These are phyloP conservation scores for Chaenogobius annularis DNA, from an alignment of 2,113 vertebrate species.

Conservation along the genomic window DNA sequence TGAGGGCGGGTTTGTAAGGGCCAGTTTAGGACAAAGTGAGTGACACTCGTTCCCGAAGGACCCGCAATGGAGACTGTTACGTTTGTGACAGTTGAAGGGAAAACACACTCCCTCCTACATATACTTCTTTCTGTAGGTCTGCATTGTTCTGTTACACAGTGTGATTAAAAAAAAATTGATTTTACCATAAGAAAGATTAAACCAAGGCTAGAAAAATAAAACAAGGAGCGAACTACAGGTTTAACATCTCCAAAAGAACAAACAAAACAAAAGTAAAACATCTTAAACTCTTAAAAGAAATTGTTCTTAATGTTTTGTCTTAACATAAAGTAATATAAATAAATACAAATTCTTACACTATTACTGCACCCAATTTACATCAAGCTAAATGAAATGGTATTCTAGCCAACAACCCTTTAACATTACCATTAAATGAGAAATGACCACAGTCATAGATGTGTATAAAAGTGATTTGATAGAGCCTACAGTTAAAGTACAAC, in stretches of 20 bases:
- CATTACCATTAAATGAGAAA: no score
- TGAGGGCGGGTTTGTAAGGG: slow-evolving; percentile 43
- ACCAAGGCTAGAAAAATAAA: not conserved
- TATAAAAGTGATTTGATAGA: not conserved
- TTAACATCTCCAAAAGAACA: not conserved
- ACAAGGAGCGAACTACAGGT: not conserved
- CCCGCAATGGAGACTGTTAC: slow-evolving; percentile 44
- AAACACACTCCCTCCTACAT: slow-evolving; percentile 16
- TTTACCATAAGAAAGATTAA: slow-evolving; percentile 9
- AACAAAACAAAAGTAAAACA: no score
- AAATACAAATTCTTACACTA: no score
- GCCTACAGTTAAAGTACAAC: no score
- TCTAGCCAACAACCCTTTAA: no score
- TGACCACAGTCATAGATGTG: no score
- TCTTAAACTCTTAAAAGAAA: no score
- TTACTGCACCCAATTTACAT: no score
- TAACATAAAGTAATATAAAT: no score
- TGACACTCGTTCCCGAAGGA: slow-evolving; percentile 56
- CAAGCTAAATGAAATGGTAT: no score
- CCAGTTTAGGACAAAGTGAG: slow-evolving; percentile 61
- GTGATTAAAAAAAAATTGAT: slow-evolving; percentile 30
- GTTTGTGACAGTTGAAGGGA: slow-evolving; percentile 43
- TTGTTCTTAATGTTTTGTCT: no score
- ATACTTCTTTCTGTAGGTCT: slow-evolving; percentile 6
- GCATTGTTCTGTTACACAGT: slow-evolving; percentile 14